Evolutionary conservation across 2,888 invertebrate species (phyloP).

Genomic region (Dromius quadrimaculatus): DNA sequence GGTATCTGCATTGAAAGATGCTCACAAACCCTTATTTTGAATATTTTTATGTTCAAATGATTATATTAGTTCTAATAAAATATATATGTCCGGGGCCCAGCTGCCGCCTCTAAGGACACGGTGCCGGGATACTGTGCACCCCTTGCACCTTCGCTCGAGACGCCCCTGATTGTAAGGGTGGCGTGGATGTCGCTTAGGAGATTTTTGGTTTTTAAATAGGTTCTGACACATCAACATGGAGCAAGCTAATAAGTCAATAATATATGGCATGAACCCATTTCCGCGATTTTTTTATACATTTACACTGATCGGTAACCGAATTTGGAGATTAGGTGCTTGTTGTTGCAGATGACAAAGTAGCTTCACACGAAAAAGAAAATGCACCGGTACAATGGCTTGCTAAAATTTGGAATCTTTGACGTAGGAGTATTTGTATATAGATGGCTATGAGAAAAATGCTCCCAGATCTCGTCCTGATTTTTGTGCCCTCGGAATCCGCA

Average conservation of each 20-base stretch:
- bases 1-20: no score
- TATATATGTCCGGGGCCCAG: no score
- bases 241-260: conserved; percentile 86
- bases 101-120: no score
- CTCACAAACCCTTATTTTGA: no score
- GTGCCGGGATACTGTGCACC: no score
- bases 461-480: conserved; percentile 98
- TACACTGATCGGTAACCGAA: conserved; percentile 92
- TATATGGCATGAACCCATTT: conserved; percentile 88
- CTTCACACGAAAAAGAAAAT: conserved; percentile 93
- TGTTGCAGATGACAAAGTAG: conserved; percentile 91
- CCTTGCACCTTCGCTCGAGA: no score
- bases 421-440: conserved; percentile 93
- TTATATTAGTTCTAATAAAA: no score
- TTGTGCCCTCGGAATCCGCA: conserved; percentile 96
- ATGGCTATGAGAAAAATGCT: conserved; percentile 87
- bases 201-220: conserved; percentile 96
- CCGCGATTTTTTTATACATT: conserved; percentile 97
- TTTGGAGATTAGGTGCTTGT: conserved; percentile 99
- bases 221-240: conserved; percentile 95
- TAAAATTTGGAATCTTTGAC: conserved; percentile 93
- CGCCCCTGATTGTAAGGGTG: no score
- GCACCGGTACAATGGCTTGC: conserved; percentile 96
- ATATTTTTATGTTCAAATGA: no score
- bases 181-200: conserved; percentile 98